Conservation (phyloP, 2,888 invertebrate species). For the Mesorhabditis belari region DNA sequence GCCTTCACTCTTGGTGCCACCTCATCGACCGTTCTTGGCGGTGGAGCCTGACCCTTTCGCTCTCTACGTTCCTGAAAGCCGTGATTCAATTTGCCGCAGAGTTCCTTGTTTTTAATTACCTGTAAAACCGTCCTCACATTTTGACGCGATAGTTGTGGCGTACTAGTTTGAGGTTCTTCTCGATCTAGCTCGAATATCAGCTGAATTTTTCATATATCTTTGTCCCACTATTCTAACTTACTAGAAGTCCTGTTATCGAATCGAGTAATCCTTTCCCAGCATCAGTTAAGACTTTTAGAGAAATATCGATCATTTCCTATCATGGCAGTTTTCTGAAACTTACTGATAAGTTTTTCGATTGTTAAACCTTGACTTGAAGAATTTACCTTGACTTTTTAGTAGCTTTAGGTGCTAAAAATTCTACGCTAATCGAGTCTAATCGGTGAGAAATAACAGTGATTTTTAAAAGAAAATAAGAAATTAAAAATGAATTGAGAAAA, state of each 20-base stretch:
- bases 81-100: neutral
- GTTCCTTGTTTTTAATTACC: neutral
- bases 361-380: too few relatives aligned
- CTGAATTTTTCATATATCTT: neutral
- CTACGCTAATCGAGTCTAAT: too few relatives aligned
- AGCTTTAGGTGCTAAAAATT: too few relatives aligned
- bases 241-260: neutral
- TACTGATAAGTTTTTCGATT: neutral
- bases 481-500: too few relatives aligned
- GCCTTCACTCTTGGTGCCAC: neutral
- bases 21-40: neutral
- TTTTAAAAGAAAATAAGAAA: too few relatives aligned
- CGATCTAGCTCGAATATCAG: neutral
- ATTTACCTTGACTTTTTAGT: too few relatives aligned
- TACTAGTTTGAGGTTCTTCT: neutral
- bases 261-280: neutral
- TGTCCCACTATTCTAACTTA: neutral
- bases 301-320: conserved; percentile 1
- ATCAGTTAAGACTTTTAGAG: neutral
- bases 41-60: neutral
- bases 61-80: neutral
- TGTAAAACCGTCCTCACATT: neutral
- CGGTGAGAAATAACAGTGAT: too few relatives aligned
- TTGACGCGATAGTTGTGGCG: neutral
- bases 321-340: neutral